Evolutionary conservation across 2,113 vertebrate species (phyloP).

Genomic region (Gymnobelideus leadbeateri): DNA sequence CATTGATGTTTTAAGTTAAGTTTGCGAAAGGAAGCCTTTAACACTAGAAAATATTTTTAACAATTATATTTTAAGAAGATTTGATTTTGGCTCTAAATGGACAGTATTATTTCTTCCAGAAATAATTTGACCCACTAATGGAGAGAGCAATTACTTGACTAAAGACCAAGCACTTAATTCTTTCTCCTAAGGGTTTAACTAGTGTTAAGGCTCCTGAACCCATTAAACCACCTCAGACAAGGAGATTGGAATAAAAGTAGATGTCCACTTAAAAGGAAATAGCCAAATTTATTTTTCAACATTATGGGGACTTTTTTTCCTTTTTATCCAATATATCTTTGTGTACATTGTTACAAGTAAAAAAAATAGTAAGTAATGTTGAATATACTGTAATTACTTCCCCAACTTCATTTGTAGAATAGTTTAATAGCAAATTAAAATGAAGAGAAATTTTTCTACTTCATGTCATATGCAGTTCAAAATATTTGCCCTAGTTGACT

Average conservation of each 20-base stretch:
- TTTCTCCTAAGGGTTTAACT: not conserved
- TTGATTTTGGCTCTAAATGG: not conserved
- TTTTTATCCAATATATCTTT: too few species aligned
- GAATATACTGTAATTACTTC: not conserved
- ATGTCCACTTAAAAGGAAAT: fast-evolving
- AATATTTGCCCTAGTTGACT: not conserved
- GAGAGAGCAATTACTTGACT: not conserved
- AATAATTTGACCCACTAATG: not conserved
- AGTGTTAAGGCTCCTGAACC: not conserved
- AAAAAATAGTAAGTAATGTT: not conserved
- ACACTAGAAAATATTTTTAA: conserved; percentile 62
- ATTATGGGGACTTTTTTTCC: not conserved
- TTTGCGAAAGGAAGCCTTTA: conserved; percentile 14
- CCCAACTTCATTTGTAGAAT: not conserved
- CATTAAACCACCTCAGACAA: not conserved
- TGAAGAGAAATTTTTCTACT: not conserved
- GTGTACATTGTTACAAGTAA: not conserved
- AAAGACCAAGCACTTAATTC: not conserved
- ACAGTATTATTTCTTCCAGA: not conserved
- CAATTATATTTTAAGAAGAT: conserved; percentile 31
- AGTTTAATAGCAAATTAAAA: not conserved
- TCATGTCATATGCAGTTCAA: not conserved
- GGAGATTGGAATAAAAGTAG: not conserved
- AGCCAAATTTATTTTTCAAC: not conserved
- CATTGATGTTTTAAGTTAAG: not conserved